These are phyloP conservation scores for Ardeotis arabs DNA, from an alignment of 2,113 vertebrate genomes.

Conservation along the genomic window DNA sequence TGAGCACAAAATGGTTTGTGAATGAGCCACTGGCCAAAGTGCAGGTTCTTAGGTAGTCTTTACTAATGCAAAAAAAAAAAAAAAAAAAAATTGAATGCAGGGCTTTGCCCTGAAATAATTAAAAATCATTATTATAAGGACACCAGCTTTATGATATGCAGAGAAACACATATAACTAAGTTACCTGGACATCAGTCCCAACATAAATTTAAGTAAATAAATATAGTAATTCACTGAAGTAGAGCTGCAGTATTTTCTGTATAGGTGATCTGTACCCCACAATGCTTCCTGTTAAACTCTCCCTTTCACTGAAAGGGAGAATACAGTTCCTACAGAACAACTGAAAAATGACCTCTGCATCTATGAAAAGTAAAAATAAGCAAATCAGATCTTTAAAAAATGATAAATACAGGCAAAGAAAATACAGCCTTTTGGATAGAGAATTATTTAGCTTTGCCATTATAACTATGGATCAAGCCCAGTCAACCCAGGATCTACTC, in stretches of 20 bases:
- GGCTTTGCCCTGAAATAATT: background rate
- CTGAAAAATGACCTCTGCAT: background rate
- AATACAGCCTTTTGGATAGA: background rate
- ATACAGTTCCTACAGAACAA: background rate
- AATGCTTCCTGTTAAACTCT: background rate
- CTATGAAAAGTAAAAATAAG: background rate
- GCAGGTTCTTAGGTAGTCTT: background rate
- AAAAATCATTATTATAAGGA: background rate
- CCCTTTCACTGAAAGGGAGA: background rate
- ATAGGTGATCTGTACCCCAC: fast-evolving
- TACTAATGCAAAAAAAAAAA: background rate
- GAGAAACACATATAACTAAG: background rate
- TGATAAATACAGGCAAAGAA: background rate
- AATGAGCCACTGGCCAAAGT: background rate
- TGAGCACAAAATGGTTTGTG: background rate
- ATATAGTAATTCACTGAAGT: background rate
- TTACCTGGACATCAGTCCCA: background rate
- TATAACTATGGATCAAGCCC: background rate
- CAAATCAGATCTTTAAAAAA: background rate
- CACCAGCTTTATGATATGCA: background rate
- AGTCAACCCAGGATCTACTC: background rate
- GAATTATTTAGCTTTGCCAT: background rate
- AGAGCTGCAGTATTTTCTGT: background rate
- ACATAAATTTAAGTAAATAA: background rate
- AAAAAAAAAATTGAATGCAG: background rate